phyloP scores from a whole-genome alignment of 1,140 invertebrate species.

The Antheraea mylitta region DNA sequence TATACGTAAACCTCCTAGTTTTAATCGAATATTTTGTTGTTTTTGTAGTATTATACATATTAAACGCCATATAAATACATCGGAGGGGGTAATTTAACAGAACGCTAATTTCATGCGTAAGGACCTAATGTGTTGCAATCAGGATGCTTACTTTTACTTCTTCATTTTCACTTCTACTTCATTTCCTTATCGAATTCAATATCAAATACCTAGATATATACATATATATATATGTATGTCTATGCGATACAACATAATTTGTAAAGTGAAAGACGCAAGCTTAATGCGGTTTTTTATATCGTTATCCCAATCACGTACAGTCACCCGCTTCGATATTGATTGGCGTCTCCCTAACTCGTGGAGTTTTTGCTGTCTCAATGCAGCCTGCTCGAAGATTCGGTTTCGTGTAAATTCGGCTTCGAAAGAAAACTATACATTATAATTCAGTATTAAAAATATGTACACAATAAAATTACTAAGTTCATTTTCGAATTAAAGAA shows the following conservation, averaged over 20 bases:
- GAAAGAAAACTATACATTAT: not conserved
- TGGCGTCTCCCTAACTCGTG: slow-evolving; percentile 1
- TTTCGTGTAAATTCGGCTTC: not conserved
- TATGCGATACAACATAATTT: not conserved
- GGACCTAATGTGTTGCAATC: no score
- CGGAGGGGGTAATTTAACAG: no score
- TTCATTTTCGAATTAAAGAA: no score
- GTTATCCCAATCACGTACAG: not conserved
- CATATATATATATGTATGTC: not conserved
- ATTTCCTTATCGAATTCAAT: not conserved
- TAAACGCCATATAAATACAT: no score
- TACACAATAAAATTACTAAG: no score
- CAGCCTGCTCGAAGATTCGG: not conserved
- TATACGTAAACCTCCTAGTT: no score
- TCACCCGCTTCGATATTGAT: slow-evolving; percentile 2
- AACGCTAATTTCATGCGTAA: no score
- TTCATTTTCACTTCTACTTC: not conserved
- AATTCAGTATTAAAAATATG: no score
- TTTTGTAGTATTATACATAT: no score
- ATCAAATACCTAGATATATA: no score
- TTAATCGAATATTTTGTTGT: no score
- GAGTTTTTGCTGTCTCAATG: not conserved
- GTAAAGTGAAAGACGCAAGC: not conserved
- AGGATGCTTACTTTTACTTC: not conserved
- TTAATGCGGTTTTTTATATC: slow-evolving; percentile 4